Evolutionary conservation across 1,140 invertebrate genomes (phyloP).

Genomic region (Drosophila insularis): DNA sequence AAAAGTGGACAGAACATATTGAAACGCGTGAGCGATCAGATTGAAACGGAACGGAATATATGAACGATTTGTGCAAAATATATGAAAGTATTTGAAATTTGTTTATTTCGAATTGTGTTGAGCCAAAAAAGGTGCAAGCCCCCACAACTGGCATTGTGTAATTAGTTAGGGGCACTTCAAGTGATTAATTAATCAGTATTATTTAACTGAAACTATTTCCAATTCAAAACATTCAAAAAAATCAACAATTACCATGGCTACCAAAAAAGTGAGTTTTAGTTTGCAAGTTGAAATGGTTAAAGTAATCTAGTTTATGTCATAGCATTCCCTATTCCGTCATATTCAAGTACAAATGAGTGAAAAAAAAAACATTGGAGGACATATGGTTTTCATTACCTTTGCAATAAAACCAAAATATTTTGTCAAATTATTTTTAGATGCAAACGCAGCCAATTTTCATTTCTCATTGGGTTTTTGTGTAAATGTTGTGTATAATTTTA

Average conservation of each 20-base stretch:
- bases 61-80: constrained; percentile 32
- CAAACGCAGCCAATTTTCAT: constrained; percentile 34
- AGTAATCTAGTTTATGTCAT: background rate
- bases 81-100: constrained; percentile 46
- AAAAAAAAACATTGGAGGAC: constrained; percentile 59
- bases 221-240: constrained; percentile 44
- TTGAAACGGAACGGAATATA: constrained; percentile 17
- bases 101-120: constrained; percentile 22
- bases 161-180: constrained; percentile 48
- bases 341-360: constrained; percentile 36
- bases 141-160: constrained; percentile 43
- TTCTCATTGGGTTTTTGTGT: constrained; percentile 33
- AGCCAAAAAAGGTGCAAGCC: constrained; percentile 45
- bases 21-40: constrained; percentile 41
- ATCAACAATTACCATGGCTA: constrained; percentile 44
- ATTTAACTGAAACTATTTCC: constrained; percentile 47
- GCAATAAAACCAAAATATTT: constrained; percentile 66
- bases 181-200: constrained; percentile 56
- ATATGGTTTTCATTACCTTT: constrained; percentile 77
- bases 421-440: constrained; percentile 74
- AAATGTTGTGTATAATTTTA: constrained; percentile 65
- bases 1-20: constrained; percentile 17
- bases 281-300: background rate
- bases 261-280: constrained; percentile 64
- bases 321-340: constrained; percentile 5